Evolutionary conservation across 2,888 invertebrate genomes (phyloP), one percentile per base, ranked within the genome.

Genomic region (Lasioglossum zephyrum): DNA sequence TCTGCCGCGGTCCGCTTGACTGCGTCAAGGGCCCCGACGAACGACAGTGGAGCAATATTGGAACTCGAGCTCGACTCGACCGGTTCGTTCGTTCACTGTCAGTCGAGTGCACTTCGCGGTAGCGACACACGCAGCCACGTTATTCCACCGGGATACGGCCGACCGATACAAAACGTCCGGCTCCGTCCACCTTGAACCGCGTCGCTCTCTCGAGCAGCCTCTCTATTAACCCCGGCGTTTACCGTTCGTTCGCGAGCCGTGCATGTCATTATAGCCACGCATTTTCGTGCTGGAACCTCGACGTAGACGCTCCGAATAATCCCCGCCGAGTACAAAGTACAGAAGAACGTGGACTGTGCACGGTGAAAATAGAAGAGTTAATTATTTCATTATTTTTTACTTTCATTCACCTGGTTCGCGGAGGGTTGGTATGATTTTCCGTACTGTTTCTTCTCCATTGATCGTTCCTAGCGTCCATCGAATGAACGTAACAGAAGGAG

Each of bases 31-130:
- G 49, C 77, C 76, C 11, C 72, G 75, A 49, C 69, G 49, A 77
- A 83, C 78, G 77, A 79, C 85, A 76, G 73, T 53, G 79, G 73
- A 74, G 83, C 81, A 77, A 78, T 89, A 81, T 73, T 86, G 84
- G 82, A 79, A 87, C 79, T 72, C 89, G 86, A 84, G 57, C 60
- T 79, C 76, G 81, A 76, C 77, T 73, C 81, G 76, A 89, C 81
- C 84, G 78, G 82, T 88, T 82, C 87, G 87, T 81, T 87, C 82
- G 86, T 82, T 87, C 80, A 63, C 77, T 87, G 86, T 83, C 87
- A 86, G 81, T 86, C 87, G 81, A 86, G 79, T 74, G 77, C 77
- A 77, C 82, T 84, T 82, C 44, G 74, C 82, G 69, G 81, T 87
- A 89, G 85, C 87, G 79, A 76, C 85, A 85, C 81, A 81, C 87